Conservation (phyloP, 1,140 invertebrate species). For the Saccostrea echinata region DNA sequence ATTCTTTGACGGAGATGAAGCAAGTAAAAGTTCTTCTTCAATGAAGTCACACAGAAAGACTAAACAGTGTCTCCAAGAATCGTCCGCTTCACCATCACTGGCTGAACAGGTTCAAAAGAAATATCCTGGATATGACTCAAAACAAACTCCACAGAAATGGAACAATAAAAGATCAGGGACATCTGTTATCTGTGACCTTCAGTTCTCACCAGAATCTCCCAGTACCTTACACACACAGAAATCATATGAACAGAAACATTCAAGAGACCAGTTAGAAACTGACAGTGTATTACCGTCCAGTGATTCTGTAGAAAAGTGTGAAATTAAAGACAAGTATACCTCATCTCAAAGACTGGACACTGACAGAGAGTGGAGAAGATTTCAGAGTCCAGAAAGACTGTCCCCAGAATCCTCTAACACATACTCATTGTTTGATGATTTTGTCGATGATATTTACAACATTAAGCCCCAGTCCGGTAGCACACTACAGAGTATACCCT, state of each 20-base stretch:
- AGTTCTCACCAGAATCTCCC: neutral
- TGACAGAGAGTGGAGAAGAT: neutral
- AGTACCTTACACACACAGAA: neutral
- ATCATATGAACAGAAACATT: neutral
- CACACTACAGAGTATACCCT: neutral
- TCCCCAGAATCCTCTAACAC: neutral
- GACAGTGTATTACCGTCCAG: constrained; percentile 58
- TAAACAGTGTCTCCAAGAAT: neutral
- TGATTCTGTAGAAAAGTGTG: neutral
- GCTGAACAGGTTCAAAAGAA: neutral
- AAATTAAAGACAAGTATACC: neutral
- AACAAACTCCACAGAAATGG: neutral
- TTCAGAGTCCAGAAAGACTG: neutral
- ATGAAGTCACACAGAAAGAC: neutral
- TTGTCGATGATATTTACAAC: neutral
- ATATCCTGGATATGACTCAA: neutral
- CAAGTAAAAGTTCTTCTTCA: neutral
- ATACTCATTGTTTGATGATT: neutral
- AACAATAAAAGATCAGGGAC: neutral
- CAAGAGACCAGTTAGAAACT: neutral
- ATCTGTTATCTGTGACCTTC: neutral
- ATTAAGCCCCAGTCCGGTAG: neutral
- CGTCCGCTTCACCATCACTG: neutral
- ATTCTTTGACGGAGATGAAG: constrained; percentile 65
- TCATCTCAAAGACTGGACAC: neutral